Percentiles rank a stretch among this genome's conserved stretches.
Conservation (phyloP, 2,888 invertebrate genomes). For the Cantharis rustica region DNA sequence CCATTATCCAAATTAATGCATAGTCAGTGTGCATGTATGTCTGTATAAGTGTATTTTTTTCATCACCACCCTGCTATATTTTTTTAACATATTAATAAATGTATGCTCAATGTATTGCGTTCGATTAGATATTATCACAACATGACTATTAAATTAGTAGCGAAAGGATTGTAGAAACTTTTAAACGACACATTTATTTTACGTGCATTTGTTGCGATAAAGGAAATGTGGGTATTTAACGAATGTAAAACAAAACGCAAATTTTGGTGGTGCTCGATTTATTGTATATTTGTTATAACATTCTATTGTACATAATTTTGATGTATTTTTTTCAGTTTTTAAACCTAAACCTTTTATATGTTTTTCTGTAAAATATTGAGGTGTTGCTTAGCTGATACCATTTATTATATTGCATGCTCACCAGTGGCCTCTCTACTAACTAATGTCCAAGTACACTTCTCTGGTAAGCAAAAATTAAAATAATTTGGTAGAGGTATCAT, state of each 20-base stretch:
- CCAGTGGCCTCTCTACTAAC: slow-evolving; percentile 58
- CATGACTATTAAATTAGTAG: background rate
- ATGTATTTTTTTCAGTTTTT: background rate
- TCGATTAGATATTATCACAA: background rate
- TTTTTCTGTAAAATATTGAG: background rate
- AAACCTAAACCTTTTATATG: background rate
- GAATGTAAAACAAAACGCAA: background rate
- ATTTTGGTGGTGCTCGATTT: background rate
- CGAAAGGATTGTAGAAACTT: background rate
- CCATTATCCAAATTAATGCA: background rate
- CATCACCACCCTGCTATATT: background rate
- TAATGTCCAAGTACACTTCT: slow-evolving; percentile 65
- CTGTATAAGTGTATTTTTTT: background rate
- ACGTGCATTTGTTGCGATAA: background rate
- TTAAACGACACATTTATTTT: background rate
- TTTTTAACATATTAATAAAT: background rate
- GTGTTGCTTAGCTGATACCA: slow-evolving; percentile 50
- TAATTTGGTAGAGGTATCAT: slow-evolving; percentile 6
- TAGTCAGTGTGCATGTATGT: background rate
- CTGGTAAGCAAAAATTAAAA: slow-evolving; percentile 57
- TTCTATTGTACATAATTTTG: background rate
- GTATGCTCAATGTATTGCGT: background rate
- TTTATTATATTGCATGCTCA: slow-evolving; percentile 55
- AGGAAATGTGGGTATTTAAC: background rate
- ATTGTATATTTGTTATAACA: background rate